A percentile compares a stretch with the other conserved stretches of the same genome.
phyloP scores from a whole-genome alignment of 2,888 invertebrate species.

The Aporophyla lueneburgensis region DNA sequence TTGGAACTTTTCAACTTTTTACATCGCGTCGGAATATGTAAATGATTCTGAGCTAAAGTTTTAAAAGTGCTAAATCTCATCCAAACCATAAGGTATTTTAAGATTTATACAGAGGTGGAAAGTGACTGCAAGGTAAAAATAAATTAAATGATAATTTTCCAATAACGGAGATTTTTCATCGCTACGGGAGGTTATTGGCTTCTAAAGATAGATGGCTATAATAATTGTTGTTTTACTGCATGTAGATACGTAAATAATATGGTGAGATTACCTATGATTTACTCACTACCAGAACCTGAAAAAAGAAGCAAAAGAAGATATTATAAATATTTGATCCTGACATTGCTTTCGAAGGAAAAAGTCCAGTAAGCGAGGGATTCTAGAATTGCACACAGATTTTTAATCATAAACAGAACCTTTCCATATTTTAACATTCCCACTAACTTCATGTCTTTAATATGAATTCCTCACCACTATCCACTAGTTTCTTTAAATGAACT shows the following conservation, averaged over 20 bases:
- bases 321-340: slow-evolving; percentile 15
- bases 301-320: background rate
- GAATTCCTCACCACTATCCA: background rate
- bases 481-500: background rate
- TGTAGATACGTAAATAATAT: background rate
- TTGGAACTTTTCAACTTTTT: slow-evolving; percentile 43
- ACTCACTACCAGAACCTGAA: background rate
- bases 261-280: background rate
- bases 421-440: slow-evolving; percentile 22
- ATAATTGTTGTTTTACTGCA: slow-evolving; percentile 1
- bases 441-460: slow-evolving; percentile 31
- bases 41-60: slow-evolving; percentile 50
- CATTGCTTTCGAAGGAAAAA: slow-evolving; percentile 24
- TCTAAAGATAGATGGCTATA: slow-evolving; percentile 44
- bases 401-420: too few relatives aligned
- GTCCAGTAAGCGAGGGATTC: too few relatives aligned
- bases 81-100: slow-evolving; percentile 36
- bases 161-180: slow-evolving; percentile 45
- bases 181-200: slow-evolving; percentile 37
- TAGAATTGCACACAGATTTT: too few relatives aligned
- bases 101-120: slow-evolving; percentile 20
- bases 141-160: slow-evolving; percentile 19
- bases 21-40: slow-evolving; percentile 13
- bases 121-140: background rate
- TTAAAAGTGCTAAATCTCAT: slow-evolving; percentile 49